Percentiles rank a stretch among this genome's conserved stretches.
phyloP scores from a whole-genome alignment of 2,888 invertebrate genomes.

The Lissocephala sabroskyi region DNA sequence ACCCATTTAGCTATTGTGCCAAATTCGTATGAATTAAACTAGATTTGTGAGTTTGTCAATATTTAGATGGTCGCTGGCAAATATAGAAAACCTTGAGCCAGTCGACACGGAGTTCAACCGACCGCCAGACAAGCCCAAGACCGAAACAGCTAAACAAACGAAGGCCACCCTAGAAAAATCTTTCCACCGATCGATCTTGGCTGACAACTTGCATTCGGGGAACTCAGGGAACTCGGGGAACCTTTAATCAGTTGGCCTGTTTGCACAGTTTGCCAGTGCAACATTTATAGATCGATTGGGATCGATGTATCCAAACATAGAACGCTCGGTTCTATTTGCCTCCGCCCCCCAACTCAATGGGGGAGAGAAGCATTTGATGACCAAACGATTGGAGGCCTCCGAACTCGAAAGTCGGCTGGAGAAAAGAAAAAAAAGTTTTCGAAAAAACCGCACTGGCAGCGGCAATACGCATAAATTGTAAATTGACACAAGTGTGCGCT shows the following conservation, averaged over 20 bases:
- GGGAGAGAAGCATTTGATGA: too few species aligned
- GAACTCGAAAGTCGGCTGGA: too few species aligned
- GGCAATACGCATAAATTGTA: slow-evolving; percentile 47
- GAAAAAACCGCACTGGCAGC: slow-evolving; percentile 31
- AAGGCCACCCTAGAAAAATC: too few species aligned
- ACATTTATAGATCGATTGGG: slow-evolving; percentile 16
- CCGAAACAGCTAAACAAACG: slow-evolving; percentile 51
- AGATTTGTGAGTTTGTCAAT: slow-evolving; percentile 59
- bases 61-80: slow-evolving; percentile 26
- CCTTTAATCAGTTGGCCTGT: slow-evolving; percentile 60
- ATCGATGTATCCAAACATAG: too few species aligned
- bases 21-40: slow-evolving; percentile 56
- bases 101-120: too few species aligned
- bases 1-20: slow-evolving; percentile 29
- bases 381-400: too few species aligned
- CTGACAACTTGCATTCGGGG: too few species aligned
- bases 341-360: not conserved
- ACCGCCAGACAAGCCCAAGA: slow-evolving; percentile 1
- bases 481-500: slow-evolving; percentile 53
- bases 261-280: slow-evolving; percentile 60
- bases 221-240: too few species aligned
- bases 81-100: slow-evolving; percentile 1
- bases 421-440: slow-evolving; percentile 28
- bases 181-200: too few species aligned
- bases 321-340: too few species aligned